phyloP scores from a whole-genome alignment of 2,797 vertebrate species.

The Hapalemur alaotrensis region DNA sequence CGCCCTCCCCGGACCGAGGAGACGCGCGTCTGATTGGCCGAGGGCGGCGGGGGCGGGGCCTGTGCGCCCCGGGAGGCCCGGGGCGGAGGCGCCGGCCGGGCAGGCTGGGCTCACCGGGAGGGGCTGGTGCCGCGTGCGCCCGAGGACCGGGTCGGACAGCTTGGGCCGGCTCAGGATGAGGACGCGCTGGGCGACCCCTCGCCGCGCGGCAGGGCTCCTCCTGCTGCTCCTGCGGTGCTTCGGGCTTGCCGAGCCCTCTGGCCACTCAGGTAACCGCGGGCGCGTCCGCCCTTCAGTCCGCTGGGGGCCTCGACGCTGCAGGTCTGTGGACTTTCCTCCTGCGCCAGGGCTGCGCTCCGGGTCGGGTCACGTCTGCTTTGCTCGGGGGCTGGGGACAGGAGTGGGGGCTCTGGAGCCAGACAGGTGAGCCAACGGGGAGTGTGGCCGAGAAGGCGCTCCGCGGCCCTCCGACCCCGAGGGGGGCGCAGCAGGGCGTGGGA shows the following conservation, averaged over 20 bases:
- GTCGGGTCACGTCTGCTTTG: not conserved
- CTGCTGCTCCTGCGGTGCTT: slow-evolving; percentile 48
- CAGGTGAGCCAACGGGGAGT: not conserved
- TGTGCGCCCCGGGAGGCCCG: not conserved
- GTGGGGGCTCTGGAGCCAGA: not conserved
- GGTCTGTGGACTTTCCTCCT: not conserved
- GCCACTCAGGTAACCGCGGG: slow-evolving; percentile 68
- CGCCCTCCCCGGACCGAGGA: not conserved
- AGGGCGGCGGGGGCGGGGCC: not conserved
- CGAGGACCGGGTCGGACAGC: fast-evolving
- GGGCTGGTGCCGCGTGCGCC: not conserved
- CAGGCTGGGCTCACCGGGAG: fast-evolving
- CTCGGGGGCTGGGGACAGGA: not conserved
- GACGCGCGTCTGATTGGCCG: slow-evolving; percentile 50
- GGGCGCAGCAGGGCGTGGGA: not conserved
- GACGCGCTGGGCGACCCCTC: not conserved
- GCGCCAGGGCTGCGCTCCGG: not conserved
- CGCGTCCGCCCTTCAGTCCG: fast-evolving
- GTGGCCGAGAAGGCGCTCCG: not conserved
- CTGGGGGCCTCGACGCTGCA: not conserved
- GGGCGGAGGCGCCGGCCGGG: fast-evolving
- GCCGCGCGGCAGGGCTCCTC: not conserved
- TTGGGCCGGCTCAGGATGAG: not conserved
- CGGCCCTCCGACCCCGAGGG: not conserved
- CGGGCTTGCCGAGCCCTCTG: not conserved